Base-by-base conservation (phyloP, 2,797 vertebrate genomes). In the Tokudaia tokunoshimensis region DNA sequence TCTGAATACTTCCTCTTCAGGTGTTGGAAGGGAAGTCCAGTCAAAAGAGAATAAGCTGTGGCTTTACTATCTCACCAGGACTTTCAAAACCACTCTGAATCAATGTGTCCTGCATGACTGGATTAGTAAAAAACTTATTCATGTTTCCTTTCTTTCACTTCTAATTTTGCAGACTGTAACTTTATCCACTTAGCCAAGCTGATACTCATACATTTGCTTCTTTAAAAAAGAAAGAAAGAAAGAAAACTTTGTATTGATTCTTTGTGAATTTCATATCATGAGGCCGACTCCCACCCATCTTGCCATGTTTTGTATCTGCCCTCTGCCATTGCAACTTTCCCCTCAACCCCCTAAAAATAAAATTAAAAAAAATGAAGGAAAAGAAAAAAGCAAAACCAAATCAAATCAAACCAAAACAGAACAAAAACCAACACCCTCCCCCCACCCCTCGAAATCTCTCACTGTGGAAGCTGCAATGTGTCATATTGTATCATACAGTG, bases 1-100 rank as follows among this genome's bases (percentile, higher is more conserved):
- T 96, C 44, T 86, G 74, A 94, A 75, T 89, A 59, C 7, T 7
- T 76, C 9, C 31, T 67, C 78, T 92, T 85, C 72, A 95, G 37
- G 37, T 92, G 47, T 79, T 93, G 88, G 92, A 91, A 34, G 37
- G 78, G 37, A 82, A 65, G 3, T 89, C 78, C 67, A 96, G 41
- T 9, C 41, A 82, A 92, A 78, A 76, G 47, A 57, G 74, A 63
- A 75, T 70, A 74, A 81, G 0, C n/a, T 37, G 19, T 37, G 2
- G 12, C 17, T 1, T 31, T 81, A n/a, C 65, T 81, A 14, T 61
- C 47, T 94, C 89, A 86, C 92, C 72, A 96, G 76, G 7, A 8
- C 22, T 75, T 70, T 59, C 44, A 79, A 92, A 92, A 65, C 3
- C 55, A 76, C 80, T 96, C 17, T 65, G 34, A 90, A 84, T 57